phyloP scores from a whole-genome alignment of 2,113 vertebrate genomes.

The Cichladusa arquata region DNA sequence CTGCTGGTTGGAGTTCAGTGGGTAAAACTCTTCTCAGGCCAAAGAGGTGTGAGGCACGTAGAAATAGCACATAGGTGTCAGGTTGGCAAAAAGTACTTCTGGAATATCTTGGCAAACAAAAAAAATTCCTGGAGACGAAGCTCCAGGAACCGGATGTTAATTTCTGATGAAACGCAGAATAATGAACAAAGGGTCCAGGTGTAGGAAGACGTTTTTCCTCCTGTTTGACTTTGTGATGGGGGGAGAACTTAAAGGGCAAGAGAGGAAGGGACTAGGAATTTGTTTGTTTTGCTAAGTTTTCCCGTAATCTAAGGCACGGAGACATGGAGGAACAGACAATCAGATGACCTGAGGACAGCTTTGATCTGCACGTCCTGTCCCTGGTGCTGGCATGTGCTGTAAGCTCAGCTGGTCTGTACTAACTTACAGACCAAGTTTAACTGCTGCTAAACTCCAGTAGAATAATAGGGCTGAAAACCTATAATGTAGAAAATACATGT shows the following conservation, averaged over 20 bases:
- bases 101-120: background rate
- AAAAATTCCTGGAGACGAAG: background rate
- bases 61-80: slow-evolving; percentile 26
- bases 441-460: background rate
- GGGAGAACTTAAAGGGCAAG: background rate
- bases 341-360: background rate
- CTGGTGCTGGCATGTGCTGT: background rate
- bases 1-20: background rate
- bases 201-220: background rate
- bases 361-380: background rate
- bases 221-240: background rate
- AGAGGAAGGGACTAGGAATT: slow-evolving; percentile 1
- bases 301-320: background rate
- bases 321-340: slow-evolving; percentile 5
- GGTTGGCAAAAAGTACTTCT: background rate
- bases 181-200: slow-evolving; percentile 43
- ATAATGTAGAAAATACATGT: background rate
- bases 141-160: background rate
- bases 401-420: background rate
- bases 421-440: background rate
- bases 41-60: background rate
- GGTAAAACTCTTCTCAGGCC: background rate
- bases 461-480: background rate
- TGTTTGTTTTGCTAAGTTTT: slow-evolving; percentile 38
- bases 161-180: background rate